Base-by-base conservation (phyloP, 2,888 invertebrate genomes). In the Ethmia dodecea region DNA sequence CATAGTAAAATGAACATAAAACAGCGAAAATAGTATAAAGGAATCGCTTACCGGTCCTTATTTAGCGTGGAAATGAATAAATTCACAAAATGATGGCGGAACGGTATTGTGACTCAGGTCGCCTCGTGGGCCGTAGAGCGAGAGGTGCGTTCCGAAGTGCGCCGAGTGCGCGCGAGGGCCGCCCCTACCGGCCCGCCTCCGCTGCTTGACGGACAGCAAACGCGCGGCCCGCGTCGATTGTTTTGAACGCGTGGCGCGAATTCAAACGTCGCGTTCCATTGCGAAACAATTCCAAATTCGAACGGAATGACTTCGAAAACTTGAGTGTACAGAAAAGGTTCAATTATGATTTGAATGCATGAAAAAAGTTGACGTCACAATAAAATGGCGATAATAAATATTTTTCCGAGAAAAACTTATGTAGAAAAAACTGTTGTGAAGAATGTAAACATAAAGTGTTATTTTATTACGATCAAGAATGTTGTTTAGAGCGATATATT, bases 51-150 rank as follows among this genome's bases (percentile, higher is more conserved):
- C 80, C 71, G 43, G 40, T 42, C 11, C 15, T 44, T 47, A 45
- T 43, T 39, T 47, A 34, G 33, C 13, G 33, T 13, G 25, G 32
- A 33, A 36, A 43, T 10, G 50, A 58, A 55, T 57, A 51, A 42
- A 49, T 52, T 52, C 49, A 49, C 48, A 47, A 38, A 42, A 34
- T 40, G 38, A 31, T 34, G 38, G 43, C 52, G 42, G 37, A 42
- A 45, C 38, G 39, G 37, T 47, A 41, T 61, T 80, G 77, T 81
- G 68, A 75, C 83, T 79, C 84, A 76, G 70, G 55, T 75, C 77
- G 69, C 67, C 61, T 67, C 60, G 60, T 49, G 44, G 43, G 38
- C 38, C 57, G 51, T 53, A 62, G 69, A 60, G 53, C 45, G 64
- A 55, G 58, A 49, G 53, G 26, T 3, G 26, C 55, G 58, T 45